Conservation (phyloP, 1,140 invertebrate genomes). For the Nilaparvata lugens region DNA sequence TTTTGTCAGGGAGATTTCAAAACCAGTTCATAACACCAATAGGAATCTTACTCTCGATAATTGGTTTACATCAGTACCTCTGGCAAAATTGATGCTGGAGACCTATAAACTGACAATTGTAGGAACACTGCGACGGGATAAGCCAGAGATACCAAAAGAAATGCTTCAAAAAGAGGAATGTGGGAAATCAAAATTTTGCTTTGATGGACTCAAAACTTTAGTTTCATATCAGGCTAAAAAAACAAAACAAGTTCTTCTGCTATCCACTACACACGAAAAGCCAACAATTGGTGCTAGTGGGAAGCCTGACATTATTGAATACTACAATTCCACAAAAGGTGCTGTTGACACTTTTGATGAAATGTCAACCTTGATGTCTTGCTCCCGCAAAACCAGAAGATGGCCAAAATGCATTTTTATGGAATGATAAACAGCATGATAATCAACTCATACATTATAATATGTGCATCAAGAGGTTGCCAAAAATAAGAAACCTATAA, state of each 20-base stretch:
- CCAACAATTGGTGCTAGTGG: not conserved
- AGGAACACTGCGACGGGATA: conserved; percentile 19
- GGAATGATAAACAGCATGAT: too few relatives aligned
- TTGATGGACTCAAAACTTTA: not conserved
- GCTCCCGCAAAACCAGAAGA: not conserved
- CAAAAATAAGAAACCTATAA: too few relatives aligned
- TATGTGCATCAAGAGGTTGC: not conserved
- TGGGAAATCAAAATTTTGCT: not conserved
- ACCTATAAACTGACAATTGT: too few relatives aligned
- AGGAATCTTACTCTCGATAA: conserved; percentile 32
- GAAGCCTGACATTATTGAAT: conserved; percentile 35
- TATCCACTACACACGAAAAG: not conserved
- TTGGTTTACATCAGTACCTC: conserved; percentile 27
- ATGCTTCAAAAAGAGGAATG: conserved; percentile 12
- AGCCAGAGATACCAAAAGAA: conserved; percentile 8
- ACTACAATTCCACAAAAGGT: conserved; percentile 38
- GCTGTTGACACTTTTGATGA: not conserved
- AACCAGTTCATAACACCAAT: conserved; percentile 18
- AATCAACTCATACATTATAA: not conserved
- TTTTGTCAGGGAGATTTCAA: conserved; percentile 26
- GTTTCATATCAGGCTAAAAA: not conserved
- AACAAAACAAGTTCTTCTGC: not conserved
- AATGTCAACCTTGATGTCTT: not conserved
- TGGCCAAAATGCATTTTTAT: not conserved
- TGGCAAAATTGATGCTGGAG: conserved; percentile 24